Conservation (phyloP, 2,113 vertebrate genomes). For the Callipepla squamata region DNA sequence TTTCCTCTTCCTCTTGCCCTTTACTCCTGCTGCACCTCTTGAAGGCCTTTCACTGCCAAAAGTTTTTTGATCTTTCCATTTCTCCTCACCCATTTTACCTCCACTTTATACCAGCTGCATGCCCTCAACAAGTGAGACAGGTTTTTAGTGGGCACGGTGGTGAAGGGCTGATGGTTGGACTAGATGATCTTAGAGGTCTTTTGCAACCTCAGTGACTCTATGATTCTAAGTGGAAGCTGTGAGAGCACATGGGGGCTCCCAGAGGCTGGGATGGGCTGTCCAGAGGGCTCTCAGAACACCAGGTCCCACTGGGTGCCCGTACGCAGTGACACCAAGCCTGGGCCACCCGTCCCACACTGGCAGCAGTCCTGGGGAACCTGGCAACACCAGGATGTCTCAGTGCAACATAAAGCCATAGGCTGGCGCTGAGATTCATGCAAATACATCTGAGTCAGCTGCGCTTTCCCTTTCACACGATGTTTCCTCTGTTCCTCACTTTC, state of each 20-base stretch:
- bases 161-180: too few relatives aligned
- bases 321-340: background rate
- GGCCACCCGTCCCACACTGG: accelerated
- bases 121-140: background rate
- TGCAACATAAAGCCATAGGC: background rate
- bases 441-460: accelerated
- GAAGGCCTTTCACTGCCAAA: background rate
- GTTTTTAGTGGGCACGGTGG: too few relatives aligned
- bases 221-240: accelerated
- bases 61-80: background rate
- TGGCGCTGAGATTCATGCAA: background rate
- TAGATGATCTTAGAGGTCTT: too few relatives aligned
- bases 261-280: background rate
- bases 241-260: background rate
- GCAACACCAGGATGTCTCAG: background rate
- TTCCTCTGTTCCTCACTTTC: background rate
- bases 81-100: background rate
- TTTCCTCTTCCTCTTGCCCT: background rate
- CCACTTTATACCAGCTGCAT: accelerated
- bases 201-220: too few relatives aligned
- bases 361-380: accelerated
- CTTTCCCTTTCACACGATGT: background rate
- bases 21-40: background rate
- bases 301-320: background rate
- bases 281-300: background rate